A percentile compares a stretch with the other conserved stretches of the same genome.
These are phyloP conservation scores for Australoheros scitulus DNA, from an alignment of 2,113 vertebrate species.

Conservation along the genomic window DNA sequence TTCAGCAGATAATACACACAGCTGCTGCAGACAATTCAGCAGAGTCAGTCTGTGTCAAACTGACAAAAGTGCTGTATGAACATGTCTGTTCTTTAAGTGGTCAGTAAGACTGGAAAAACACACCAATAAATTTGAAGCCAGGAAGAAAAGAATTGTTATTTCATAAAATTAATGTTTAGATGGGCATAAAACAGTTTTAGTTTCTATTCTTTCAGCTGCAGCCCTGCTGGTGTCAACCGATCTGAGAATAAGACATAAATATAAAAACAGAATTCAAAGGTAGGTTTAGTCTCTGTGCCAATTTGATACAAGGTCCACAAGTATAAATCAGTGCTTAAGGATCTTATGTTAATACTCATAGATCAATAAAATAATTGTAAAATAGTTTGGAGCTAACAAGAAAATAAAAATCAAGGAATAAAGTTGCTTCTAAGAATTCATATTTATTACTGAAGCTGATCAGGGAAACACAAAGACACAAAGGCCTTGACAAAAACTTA, in stretches of 20 bases:
- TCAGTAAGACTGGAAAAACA: too few species aligned
- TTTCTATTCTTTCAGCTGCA: not conserved
- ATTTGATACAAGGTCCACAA: not conserved
- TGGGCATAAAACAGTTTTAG: not conserved
- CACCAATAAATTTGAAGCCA: too few species aligned
- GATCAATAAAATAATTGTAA: not conserved
- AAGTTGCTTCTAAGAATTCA: not conserved
- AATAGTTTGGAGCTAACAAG: not conserved
- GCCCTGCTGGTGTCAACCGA: not conserved
- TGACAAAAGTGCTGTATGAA: too few species aligned
- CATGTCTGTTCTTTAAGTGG: too few species aligned
- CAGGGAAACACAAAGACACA: not conserved
- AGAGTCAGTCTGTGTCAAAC: too few species aligned
- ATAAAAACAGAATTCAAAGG: not conserved
- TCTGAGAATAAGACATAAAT: not conserved
- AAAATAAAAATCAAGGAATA: not conserved
- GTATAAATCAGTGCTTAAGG: not conserved
- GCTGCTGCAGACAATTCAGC: not conserved
- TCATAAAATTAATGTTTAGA: too few species aligned
- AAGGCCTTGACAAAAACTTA: too few species aligned
- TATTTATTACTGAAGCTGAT: not conserved
- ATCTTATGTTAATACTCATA: too few species aligned
- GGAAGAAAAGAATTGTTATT: too few species aligned
- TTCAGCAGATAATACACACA: not conserved
- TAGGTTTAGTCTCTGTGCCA: not conserved